phyloP scores from a whole-genome alignment of 1,140 invertebrate species.

The Aphidius gifuensis region DNA sequence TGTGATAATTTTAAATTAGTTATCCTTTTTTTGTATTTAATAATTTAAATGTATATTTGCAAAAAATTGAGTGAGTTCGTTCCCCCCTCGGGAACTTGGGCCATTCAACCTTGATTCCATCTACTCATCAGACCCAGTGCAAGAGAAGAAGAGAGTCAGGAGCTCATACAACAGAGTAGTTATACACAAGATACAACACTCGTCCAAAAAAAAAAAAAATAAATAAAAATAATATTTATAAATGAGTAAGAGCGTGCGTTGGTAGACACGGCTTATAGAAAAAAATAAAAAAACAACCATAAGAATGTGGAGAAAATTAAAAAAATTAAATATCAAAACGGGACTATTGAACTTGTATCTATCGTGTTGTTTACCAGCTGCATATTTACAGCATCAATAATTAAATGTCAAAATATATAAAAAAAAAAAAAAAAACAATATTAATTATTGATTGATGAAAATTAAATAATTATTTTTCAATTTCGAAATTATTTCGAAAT shows the following conservation, averaged over 20 bases:
- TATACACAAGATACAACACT: neutral
- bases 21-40: no score
- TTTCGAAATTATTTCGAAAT: no score
- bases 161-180: constrained; percentile 1
- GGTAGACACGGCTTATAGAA: neutral
- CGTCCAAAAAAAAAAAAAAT: constrained; percentile 5
- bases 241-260: neutral
- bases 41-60: no score
- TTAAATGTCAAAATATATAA: no score
- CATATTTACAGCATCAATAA: no score
- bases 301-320: neutral
- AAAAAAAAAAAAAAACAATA: no score
- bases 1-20: no score
- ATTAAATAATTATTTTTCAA: no score
- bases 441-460: no score
- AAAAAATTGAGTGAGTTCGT: constrained; percentile 19
- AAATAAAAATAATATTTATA: constrained; percentile 1
- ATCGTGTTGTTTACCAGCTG: no score
- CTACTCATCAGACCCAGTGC: neutral
- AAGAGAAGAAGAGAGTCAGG: constrained; percentile 6
- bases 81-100: constrained; percentile 21
- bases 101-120: constrained; percentile 23
- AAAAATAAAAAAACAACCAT: neutral
- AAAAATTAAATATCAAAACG: no score
- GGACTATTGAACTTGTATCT: no score